Conservation (phyloP, 2,888 invertebrate genomes). For the Eupithecia abbreviata region DNA sequence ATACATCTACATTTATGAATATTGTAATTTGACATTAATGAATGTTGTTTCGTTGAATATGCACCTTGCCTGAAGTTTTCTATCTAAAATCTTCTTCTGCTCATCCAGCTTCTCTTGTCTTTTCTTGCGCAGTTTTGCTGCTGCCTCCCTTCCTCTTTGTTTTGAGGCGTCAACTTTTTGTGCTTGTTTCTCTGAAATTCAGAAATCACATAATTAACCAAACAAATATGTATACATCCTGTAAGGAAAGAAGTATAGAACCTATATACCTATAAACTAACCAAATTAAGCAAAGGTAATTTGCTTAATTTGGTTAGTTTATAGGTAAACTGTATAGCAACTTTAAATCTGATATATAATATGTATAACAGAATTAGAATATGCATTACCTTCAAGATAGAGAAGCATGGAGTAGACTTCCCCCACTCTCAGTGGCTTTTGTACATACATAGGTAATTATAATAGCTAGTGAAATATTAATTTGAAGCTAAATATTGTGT, state of each 20-base stretch:
- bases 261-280: no score
- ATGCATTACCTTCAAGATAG: neutral
- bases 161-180: slow-evolving; percentile 67
- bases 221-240: neutral
- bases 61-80: slow-evolving; percentile 71
- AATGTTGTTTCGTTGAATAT: neutral
- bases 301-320: no score
- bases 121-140: slow-evolving; percentile 62
- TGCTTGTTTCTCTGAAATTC: slow-evolving; percentile 49
- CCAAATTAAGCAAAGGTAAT: no score
- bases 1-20: no score
- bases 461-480: neutral
- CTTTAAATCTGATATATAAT: neutral
- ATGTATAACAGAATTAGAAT: neutral
- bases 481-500: neutral
- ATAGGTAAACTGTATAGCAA: no score
- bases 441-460: neutral
- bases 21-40: no score
- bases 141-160: slow-evolving; percentile 70
- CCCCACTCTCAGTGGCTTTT: neutral
- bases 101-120: slow-evolving; percentile 72
- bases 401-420: neutral
- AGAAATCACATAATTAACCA: neutral
- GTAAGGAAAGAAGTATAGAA: no score
- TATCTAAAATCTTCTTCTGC: slow-evolving; percentile 70